Base-by-base conservation (phyloP, 2,888 invertebrate species). In the Cataglyphis cursor region DNA sequence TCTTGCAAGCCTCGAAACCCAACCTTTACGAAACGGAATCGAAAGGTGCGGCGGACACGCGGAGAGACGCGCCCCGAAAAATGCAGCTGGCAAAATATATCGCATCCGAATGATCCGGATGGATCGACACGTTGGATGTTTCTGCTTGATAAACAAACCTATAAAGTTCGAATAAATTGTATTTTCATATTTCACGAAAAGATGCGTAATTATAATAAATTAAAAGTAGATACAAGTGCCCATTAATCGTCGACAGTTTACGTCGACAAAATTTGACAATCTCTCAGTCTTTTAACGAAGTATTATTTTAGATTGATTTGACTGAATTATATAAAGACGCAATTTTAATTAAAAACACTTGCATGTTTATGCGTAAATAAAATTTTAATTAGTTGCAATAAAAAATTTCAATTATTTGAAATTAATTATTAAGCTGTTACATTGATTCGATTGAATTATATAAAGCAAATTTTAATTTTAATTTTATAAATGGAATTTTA, bases 1-100 rank as follows among this genome's bases (percentile, higher is more conserved):
- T 91, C 91, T 91, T 91, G 91, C 91, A 91, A 89, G 91, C 91
- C 89, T 86, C 84, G 81, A 80, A 86, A 82, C 84, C 91, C 82
- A 86, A 83, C 88, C 82, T 83, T 51, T 86, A 87, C 89, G 75
- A 91, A 89, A 86, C 82, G 87, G 83, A 91, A 90, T 90, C 89
- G 90, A 89, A 91, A 89, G 91, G 84, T 89, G 89, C 82, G 84
- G 66, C 62, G 61, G 54, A 61, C 28, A 28, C 28, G 28, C 61
- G 75, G 83, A 65, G 76, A 85, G n/a, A 51, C 74, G 74, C 72
- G 61, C 62, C 74, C 31, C 73, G n/a, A 87, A 81, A 85, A 85
- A 82, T 87, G 89, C 90, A 90, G 90, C 90, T 90, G 90, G 88
- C 85, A 89, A 89, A 90, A 89, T 89, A 89, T 89, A 90, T 88